These are phyloP conservation scores for Diaprepes abbreviatus DNA, from an alignment of 2,888 invertebrate genomes.

Conservation along the genomic window DNA sequence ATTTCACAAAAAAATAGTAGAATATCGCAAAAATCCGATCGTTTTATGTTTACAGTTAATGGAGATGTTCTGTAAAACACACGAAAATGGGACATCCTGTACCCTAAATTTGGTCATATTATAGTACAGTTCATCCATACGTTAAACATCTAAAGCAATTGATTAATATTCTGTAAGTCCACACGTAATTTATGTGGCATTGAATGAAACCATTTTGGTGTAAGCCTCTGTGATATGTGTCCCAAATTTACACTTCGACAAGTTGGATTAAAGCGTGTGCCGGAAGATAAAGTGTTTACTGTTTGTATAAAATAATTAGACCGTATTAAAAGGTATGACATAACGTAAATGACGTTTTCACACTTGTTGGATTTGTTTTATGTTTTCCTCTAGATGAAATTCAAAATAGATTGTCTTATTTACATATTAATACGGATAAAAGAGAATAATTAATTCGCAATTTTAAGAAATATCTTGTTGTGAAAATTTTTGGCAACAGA, in stretches of 20 bases:
- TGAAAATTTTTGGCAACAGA: no score
- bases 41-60: no score
- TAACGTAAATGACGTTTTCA: neutral
- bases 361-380: no score
- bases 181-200: constrained; percentile 24
- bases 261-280: constrained; percentile 14
- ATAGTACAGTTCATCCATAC: constrained; percentile 10
- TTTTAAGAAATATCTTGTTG: no score
- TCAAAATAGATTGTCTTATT: no score
- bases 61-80: no score
- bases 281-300: constrained; percentile 2
- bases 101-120: constrained; percentile 6
- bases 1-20: no score
- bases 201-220: constrained; percentile 11
- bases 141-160: constrained; percentile 13
- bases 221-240: constrained; percentile 18
- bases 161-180: constrained; percentile 31
- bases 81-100: no score
- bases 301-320: constrained; percentile 1
- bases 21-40: no score
- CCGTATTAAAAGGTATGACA: neutral
- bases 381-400: no score
- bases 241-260: constrained; percentile 23
- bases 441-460: no score
- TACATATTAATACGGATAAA: no score